Conservation (phyloP, 2,888 invertebrate genomes). For the Oscheius sp. region DNA sequence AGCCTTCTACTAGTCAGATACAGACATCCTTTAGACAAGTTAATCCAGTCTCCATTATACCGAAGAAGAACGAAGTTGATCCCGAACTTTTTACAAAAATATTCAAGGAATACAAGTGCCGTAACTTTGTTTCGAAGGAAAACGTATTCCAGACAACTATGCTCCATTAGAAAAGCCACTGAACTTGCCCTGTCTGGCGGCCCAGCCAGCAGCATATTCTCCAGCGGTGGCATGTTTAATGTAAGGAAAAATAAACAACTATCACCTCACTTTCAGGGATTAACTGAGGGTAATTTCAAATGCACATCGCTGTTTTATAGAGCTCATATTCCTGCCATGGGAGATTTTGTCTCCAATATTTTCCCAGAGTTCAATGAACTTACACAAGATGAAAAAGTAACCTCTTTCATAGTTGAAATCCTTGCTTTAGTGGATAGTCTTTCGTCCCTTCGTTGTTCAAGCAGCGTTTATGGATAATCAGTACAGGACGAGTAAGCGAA, state of each 20-base stretch:
- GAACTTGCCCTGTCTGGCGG: constrained; percentile 13
- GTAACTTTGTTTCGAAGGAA: neutral
- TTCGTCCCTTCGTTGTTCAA: constrained; percentile 17
- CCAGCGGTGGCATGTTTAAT: neutral
- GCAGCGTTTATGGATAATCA: constrained; percentile 12
- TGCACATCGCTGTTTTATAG: neutral
- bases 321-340: constrained; percentile 29
- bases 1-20: neutral
- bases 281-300: neutral
- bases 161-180: constrained; percentile 22
- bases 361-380: constrained; percentile 21
- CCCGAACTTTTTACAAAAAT: neutral
- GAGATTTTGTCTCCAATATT: constrained; percentile 8
- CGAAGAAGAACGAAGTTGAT: neutral
- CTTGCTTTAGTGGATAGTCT: constrained; percentile 9
- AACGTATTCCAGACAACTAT: neutral
- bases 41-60: neutral
- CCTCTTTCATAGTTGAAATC: too few relatives aligned
- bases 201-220: neutral
- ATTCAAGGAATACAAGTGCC: constrained; percentile 10
- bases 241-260: neutral
- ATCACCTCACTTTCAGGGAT: neutral
- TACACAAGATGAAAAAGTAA: constrained; percentile 4
- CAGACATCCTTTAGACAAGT: neutral
- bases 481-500: neutral